These are phyloP conservation scores for Macrotus californicus DNA, from an alignment of 2,113 vertebrate genomes.

Conservation along the genomic window DNA sequence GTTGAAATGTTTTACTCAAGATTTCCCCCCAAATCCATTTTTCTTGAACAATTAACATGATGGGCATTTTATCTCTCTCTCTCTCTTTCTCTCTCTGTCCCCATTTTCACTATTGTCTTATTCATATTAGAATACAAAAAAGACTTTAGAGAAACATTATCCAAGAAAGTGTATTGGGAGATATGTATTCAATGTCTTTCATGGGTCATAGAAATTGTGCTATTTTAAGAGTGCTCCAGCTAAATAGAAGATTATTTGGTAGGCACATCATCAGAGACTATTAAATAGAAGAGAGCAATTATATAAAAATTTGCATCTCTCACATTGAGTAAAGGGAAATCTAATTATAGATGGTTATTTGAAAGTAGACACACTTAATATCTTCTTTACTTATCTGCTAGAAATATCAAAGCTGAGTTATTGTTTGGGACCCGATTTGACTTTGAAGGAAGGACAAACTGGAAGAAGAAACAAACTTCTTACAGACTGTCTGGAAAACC, in stretches of 20 bases:
- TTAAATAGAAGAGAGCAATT: neutral
- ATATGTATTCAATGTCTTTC: neutral
- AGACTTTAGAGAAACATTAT: neutral
- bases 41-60: neutral
- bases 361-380: neutral
- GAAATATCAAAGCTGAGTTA: constrained; percentile 26
- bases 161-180: neutral
- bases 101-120: neutral
- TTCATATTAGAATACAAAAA: constrained; percentile 7
- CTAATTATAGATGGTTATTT: constrained; percentile 2
- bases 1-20: neutral
- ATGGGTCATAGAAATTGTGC: neutral
- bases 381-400: neutral
- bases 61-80: neutral
- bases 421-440: neutral
- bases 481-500: neutral
- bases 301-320: neutral
- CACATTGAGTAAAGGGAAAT: neutral
- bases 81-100: neutral
- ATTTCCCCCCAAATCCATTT: neutral
- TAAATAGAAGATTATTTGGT: neutral
- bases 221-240: neutral
- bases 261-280: neutral
- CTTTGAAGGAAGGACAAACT: constrained; percentile 23
- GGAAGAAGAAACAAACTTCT: constrained; percentile 2